Base-by-base conservation (phyloP, 1,140 invertebrate genomes). In the Leptinotarsa undecemlineata region DNA sequence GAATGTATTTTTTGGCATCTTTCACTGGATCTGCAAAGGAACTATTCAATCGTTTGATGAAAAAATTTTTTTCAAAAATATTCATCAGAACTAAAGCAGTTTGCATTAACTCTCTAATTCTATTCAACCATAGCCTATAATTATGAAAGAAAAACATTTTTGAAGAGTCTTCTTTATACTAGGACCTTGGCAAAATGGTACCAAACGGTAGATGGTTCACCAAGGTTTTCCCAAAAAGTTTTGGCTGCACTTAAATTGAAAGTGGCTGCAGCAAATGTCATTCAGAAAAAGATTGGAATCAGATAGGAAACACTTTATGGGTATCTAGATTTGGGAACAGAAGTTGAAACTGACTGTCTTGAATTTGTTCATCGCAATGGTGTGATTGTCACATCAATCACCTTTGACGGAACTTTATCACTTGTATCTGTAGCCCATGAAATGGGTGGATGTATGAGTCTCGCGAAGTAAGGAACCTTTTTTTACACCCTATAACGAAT, bases 281-380 rank as follows among this genome's bases (percentile, higher is more conserved):
- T 83, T 84, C 19, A 71, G 81, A n/a, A 66, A 80, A 51, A 75
- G 80, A 69, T 62, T 85, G 8, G 81, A 85, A 75, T 85, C 73
- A 74, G 74, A 76, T 63, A 77, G 5, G 66, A 67, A 68, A 80
- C 77, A 71, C 74, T 79, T 64, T 60, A 68, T 63, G 82, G 81
- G 8, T 77, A 81, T 71, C 76, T 85, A 33, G 78, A 84, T 75
- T 74, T 83, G 4, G 81, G 82, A 11, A 79, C 61, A 61, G 74
- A 72, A 14, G n/a, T 79, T n/a, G 73, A 80, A 48, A 72, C 74
- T 67, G 82, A 85, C 23, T 51, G 11, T 51, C 4, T 51, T 51
- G 48, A 5, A 51, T 51, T 51, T 51, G 48, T 51, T 51, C 17
- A 51, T 51, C 17, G 11, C 17, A 51, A 5, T 51, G 4, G 48